Evolutionary conservation across 2,797 vertebrate species (phyloP).

Genomic region (Peromyscus aztecus): DNA sequence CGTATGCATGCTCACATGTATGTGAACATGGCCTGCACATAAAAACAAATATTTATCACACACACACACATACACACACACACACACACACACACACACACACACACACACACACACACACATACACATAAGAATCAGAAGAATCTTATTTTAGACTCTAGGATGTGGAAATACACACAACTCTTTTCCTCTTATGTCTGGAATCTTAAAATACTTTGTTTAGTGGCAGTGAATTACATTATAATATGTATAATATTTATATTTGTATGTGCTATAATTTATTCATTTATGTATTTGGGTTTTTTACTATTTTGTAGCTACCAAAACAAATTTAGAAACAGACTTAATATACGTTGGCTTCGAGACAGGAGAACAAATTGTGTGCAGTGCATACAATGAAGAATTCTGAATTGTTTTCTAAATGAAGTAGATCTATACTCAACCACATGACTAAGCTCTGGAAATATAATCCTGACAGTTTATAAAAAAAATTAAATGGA

Average conservation of each 20-base stretch:
- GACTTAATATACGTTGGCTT: not conserved
- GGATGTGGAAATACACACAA: not conserved
- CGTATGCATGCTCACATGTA: not conserved
- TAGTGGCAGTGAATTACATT: not conserved
- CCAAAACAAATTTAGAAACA: constrained; percentile 4
- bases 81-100: not conserved
- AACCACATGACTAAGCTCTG: not conserved
- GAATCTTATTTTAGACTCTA: not conserved
- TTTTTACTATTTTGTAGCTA: not conserved
- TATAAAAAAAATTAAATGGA: not conserved
- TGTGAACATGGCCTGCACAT: not conserved
- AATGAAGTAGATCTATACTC: not conserved
- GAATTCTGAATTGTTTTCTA: not conserved
- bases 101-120: not conserved
- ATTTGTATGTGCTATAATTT: not conserved
- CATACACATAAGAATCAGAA: not conserved
- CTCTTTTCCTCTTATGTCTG: not conserved
- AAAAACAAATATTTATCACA: not conserved
- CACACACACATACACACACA: not conserved
- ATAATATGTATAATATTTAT: not conserved
- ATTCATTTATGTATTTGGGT: not conserved
- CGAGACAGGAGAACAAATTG: not conserved
- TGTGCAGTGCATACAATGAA: not conserved
- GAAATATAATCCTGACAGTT: not conserved
- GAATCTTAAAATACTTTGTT: not conserved